These are phyloP conservation scores for Drosophila sp. DNA, from an alignment of 1,140 invertebrate genomes.

Conservation along the genomic window DNA sequence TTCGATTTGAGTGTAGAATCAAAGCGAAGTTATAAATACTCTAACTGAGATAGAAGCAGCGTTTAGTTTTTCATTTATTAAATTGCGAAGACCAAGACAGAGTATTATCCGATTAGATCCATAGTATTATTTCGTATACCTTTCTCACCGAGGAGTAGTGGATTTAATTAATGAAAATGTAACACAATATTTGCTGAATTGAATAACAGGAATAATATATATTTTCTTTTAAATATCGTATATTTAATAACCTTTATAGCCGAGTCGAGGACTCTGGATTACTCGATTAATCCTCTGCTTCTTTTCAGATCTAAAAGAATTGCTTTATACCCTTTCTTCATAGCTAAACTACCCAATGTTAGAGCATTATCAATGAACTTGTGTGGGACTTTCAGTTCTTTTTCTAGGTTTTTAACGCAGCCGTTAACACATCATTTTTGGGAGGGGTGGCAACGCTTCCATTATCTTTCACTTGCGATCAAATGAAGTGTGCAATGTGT, in stretches of 20 bases:
- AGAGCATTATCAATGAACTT: slow-evolving; percentile 15
- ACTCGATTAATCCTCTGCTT: too few species aligned
- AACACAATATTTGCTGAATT: too few species aligned
- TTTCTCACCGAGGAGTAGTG: background rate
- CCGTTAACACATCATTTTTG: slow-evolving; percentile 78
- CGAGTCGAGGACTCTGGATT: too few species aligned
- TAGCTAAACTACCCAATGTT: background rate
- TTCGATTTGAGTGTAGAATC: background rate
- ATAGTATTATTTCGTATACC: too few species aligned
- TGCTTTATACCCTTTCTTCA: too few species aligned
- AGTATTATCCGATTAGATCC: too few species aligned
- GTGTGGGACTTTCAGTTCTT: slow-evolving; percentile 9
- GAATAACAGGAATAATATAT: background rate
- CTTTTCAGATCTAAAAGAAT: too few species aligned
- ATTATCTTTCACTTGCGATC: slow-evolving; percentile 80
- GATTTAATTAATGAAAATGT: background rate
- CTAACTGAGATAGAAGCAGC: background rate
- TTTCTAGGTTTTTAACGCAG: slow-evolving; percentile 69
- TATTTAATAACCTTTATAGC: too few species aligned
- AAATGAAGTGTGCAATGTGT: slow-evolving; percentile 78
- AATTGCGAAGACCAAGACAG: too few species aligned
- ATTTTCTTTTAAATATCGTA: too few species aligned
- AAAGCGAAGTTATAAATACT: slow-evolving; percentile 10
- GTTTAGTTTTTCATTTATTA: too few species aligned
- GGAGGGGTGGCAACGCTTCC: slow-evolving; percentile 43